A percentile compares a stretch with the other conserved stretches of the same genome.
phyloP scores from a whole-genome alignment of 2,888 invertebrate species.

The Spisula solida region DNA sequence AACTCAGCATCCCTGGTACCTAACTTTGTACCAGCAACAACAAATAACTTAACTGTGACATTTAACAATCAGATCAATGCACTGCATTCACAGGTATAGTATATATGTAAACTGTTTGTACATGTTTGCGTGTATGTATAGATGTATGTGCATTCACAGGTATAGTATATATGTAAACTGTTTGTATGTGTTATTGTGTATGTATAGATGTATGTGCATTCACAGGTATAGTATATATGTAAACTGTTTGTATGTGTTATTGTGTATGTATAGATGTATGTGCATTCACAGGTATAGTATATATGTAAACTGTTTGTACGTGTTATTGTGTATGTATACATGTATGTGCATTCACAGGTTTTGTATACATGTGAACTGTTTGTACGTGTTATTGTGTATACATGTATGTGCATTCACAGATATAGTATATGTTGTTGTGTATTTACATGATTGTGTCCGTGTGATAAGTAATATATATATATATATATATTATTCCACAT shows the following conservation, averaged over 20 bases:
- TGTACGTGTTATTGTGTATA: too few relatives aligned
- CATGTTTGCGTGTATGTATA: too few relatives aligned
- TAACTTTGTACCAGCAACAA: conserved; percentile 89
- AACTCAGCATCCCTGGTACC: conserved; percentile 83
- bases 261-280: too few relatives aligned
- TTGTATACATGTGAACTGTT: background rate
- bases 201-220: too few relatives aligned
- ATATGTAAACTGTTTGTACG: background rate
- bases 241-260: too few relatives aligned
- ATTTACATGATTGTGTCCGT: too few relatives aligned
- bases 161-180: conserved; percentile 57
- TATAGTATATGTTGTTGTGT: conserved; percentile 58
- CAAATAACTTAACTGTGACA: conserved; percentile 96
- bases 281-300: conserved; percentile 86
- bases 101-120: background rate
- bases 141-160: conserved; percentile 88
- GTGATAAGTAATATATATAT: too few relatives aligned
- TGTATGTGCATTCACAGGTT: conserved; percentile 87
- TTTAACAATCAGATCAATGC: conserved; percentile 92
- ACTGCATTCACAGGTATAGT: conserved; percentile 86
- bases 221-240: conserved; percentile 82
- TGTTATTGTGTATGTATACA: too few relatives aligned
- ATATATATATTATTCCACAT: too few relatives aligned
- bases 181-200: too few relatives aligned
- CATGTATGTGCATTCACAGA: conserved; percentile 88